Base-by-base conservation (phyloP, 2,888 invertebrate species). In the Metallyticus violacea region DNA sequence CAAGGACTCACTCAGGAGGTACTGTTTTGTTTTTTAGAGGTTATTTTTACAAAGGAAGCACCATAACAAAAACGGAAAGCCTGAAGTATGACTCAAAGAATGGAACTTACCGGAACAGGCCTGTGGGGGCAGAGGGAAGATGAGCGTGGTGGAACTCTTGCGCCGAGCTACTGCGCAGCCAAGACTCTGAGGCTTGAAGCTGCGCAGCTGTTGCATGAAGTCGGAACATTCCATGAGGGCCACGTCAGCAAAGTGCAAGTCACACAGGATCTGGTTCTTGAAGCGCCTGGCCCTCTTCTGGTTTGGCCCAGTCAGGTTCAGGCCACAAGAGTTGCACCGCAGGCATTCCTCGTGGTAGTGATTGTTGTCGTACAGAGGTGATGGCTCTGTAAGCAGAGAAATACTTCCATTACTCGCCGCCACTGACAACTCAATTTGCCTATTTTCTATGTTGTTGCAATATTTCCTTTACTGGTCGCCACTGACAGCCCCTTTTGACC, bases 271-370 rank as follows among this genome's bases (percentile, higher is more conserved):
- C 92, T 97, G 97, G 93, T 98, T 98, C 93, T 96, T 95, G 93
- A 95, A 95, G 91, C 95, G 93, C 88, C 91, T 90, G 87, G 91
- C 92, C 88, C 91, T 90, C 89, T 91, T 92, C 93, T 96, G 97
- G 92, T 97, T 97, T 90, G 97, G 97, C 90, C 98, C 98, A 90
- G 97, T 97, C 91, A 98, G 95, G 93, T 98, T 97, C 92, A 97
- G 93, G 91, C 97, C 97, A 92, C 98, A 98, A 91, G 97, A 97
- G 94, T 98, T 97, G 96, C 98, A 98, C 91, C 97, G 96, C 91
- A 98, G 95, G 94, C 98, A 98, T 95, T 98, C 98, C 94, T 98
- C 98, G 95, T 98, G 98, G 93, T 98, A 98, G 92, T 97, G 97
- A 92, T 97, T 97, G 94, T 98, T 98, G 93, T 98, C 97, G 93